Evolutionary conservation across 2,888 invertebrate genomes (phyloP), one percentile per base, ranked within the genome.

Genomic region (Physocephala rufipes): DNA sequence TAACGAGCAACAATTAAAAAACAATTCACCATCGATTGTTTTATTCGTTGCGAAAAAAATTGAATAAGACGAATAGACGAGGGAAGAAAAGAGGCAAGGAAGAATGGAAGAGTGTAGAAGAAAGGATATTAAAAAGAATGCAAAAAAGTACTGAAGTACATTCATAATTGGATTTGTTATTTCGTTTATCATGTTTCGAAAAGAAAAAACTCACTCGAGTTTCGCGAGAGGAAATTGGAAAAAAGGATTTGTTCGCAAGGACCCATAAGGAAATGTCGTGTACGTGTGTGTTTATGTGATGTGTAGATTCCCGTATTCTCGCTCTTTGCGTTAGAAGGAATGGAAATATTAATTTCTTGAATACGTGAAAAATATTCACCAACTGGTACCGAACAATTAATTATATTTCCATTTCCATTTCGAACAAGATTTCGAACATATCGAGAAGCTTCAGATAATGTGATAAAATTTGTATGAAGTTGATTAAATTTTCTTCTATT

Each of bases 1-100:
- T 64, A 64, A 64, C 64, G 51, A 64, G 64, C 64, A 51, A 64
- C 64, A 64, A 64, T 64, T 64, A 64, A 64, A 51, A n/a, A 19
- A 2, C 2, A 26, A 49, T 26, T 49, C 26, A 28, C 49, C 49
- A 21, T 26, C 19, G 21, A 36, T 36, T 36, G 36, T 9, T 36
- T 36, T 36, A 9, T 36, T 36, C n/a, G n/a, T n/a, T n/a, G n/a
- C n/a, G 9, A 36, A 36, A 9, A 36, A 36, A 36, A 4, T 36
- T 36, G 36, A 36, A 36, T 36, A 36, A 9, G 9, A 36, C 9
- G 36, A 36, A 36, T 4, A 36, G n/a, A 62, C 19, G 43, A 30
- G 1, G n/a, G 3, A n/a, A 12, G 28, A 12, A 24, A 26, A 7
- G n/a, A 21, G 13, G 36, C 30, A 36, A 12, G 36, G 61, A 36